Evolutionary conservation across 2,797 vertebrate genomes (phyloP).

Genomic region (Tinamus major): DNA sequence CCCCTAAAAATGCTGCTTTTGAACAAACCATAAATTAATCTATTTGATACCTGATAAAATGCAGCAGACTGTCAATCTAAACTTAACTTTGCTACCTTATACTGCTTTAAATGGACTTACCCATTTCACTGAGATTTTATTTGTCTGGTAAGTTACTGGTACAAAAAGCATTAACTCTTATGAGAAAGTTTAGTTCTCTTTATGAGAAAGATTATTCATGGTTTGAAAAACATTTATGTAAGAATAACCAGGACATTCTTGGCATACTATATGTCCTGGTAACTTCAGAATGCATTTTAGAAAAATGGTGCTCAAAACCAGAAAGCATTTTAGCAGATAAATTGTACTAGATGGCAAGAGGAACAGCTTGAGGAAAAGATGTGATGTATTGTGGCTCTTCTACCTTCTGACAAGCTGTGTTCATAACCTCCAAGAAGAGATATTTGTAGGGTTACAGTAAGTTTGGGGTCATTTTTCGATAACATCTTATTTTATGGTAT

Average conservation of each 20-base stretch:
- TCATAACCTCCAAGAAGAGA: not conserved
- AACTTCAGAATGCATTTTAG: not conserved
- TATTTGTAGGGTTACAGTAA: not conserved
- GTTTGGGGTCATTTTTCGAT: not conserved
- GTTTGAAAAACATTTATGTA: not conserved
- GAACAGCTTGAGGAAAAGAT: accelerated
- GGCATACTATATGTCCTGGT: not conserved
- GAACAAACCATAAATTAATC: not conserved
- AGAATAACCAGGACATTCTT: not conserved
- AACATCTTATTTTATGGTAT: not conserved
- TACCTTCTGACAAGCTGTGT: not conserved
- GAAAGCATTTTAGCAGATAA: not conserved
- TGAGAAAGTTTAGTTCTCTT: not conserved
- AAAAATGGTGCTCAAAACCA: not conserved
- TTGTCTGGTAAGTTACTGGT: not conserved
- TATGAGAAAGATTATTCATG: not conserved
- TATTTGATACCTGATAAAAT: not conserved
- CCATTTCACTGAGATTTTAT: not conserved
- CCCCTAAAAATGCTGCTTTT: not conserved
- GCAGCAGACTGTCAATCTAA: not conserved
- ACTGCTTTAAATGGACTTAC: not conserved
- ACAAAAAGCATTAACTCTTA: not conserved
- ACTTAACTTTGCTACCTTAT: not conserved
- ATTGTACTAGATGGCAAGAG: not conserved
- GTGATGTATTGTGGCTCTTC: not conserved